These are phyloP conservation scores for Diphyllodes magnificus DNA, from an alignment of 2,113 vertebrate genomes.

Conservation along the genomic window DNA sequence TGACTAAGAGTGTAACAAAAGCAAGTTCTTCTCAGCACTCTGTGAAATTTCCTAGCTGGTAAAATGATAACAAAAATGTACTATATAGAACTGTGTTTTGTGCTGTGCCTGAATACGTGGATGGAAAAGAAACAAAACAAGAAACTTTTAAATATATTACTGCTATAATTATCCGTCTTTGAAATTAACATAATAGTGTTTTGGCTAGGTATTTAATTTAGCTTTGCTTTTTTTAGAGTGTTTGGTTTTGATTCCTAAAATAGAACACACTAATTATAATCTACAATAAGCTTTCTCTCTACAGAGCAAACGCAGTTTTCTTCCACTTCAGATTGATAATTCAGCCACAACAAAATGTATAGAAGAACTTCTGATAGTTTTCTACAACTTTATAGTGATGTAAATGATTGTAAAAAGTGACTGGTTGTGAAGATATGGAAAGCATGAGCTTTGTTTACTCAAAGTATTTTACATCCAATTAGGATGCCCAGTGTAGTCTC, in stretches of 20 bases:
- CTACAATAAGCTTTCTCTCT: background rate
- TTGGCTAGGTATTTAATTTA: conserved; percentile 18
- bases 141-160: background rate
- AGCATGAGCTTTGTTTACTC: background rate
- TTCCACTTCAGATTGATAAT: background rate
- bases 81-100: background rate
- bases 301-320: background rate
- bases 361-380: background rate
- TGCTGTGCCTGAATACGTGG: accelerated
- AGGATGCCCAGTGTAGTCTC: background rate
- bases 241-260: conserved; percentile 4
- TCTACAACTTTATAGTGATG: background rate
- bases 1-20: background rate
- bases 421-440: background rate
- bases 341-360: background rate
- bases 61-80: background rate
- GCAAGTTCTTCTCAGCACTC: background rate
- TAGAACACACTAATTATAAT: background rate
- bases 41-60: background rate
- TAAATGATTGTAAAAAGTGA: background rate
- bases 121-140: background rate
- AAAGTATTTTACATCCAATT: background rate
- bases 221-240: background rate
- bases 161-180: background rate
- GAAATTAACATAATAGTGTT: background rate